Evolutionary conservation across 2,888 invertebrate species (phyloP).

Genomic region (Junonia oenone): DNA sequence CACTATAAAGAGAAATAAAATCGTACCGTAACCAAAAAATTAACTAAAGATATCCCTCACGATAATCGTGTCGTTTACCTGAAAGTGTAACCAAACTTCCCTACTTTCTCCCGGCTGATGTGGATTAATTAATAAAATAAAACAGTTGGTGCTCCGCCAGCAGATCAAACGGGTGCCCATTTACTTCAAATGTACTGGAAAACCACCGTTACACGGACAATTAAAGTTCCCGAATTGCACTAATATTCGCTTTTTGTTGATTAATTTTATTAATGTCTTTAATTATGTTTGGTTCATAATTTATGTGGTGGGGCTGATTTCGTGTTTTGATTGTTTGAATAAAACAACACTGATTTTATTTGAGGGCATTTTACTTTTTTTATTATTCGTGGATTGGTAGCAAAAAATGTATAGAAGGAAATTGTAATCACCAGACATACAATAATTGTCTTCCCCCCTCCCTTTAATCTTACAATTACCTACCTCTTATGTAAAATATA

Average conservation of each 20-base stretch:
- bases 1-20: neutral
- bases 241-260: neutral
- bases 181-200: conserved; percentile 25
- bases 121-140: conserved; percentile 22
- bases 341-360: too few relatives aligned
- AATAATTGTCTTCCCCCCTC: too few relatives aligned
- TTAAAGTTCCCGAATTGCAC: conserved; percentile 14
- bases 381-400: too few relatives aligned
- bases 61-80: conserved; percentile 15
- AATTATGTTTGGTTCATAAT: too few relatives aligned
- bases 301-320: too few relatives aligned
- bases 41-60: neutral
- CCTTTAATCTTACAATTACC: too few relatives aligned
- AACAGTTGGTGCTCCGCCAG: conserved; percentile 27
- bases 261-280: too few relatives aligned
- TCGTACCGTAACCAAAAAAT: neutral
- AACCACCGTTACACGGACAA: conserved; percentile 27
- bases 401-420: too few relatives aligned
- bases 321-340: too few relatives aligned
- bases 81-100: neutral
- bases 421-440: too few relatives aligned
- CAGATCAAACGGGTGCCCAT: conserved; percentile 23
- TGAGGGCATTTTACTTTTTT: too few relatives aligned
- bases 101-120: conserved; percentile 15
- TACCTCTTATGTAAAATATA: too few relatives aligned